Percentiles rank a stretch among this genome's conserved stretches.
Evolutionary conservation across 1,140 invertebrate genomes (phyloP).

Genomic region (Neodiprion virginianus): DNA sequence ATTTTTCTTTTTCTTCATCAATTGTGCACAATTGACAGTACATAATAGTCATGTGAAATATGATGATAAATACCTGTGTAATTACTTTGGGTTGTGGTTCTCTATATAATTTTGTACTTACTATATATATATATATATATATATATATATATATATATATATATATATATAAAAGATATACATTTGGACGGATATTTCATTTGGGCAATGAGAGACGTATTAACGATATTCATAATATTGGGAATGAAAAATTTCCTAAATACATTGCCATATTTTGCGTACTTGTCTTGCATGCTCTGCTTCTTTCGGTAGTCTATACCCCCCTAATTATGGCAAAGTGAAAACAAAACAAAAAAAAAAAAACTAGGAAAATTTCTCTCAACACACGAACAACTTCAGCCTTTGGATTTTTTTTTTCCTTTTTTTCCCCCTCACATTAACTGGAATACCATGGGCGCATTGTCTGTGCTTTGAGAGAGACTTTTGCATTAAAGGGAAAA

Average conservation of each 20-base stretch:
- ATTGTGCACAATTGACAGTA: too few relatives aligned
- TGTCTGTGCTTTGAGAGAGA: neutral
- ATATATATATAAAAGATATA: conserved; percentile 20
- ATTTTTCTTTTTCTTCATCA: too few relatives aligned
- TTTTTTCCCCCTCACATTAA: neutral
- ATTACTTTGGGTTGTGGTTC: neutral
- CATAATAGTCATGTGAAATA: too few relatives aligned
- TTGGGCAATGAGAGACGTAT: neutral
- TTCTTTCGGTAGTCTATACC: neutral
- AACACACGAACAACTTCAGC: neutral
- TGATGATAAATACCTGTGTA: too few relatives aligned
- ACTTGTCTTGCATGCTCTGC: neutral
- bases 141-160: conserved; percentile 27
- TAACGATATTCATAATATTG: neutral
- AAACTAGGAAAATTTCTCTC: neutral
- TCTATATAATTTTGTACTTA: conserved; percentile 1
- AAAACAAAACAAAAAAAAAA: neutral
- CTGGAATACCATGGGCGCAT: neutral
- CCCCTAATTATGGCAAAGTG: neutral
- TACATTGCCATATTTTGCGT: neutral
- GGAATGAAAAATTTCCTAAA: neutral
- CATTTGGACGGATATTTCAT: neutral
- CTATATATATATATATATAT: conserved; percentile 17
- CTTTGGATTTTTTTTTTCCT: neutral
- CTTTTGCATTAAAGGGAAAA: neutral